A percentile compares a stretch with the other conserved stretches of the same genome.
phyloP scores from a whole-genome alignment of 1,140 invertebrate genomes.

The Trachymyrmex septentrionalis region DNA sequence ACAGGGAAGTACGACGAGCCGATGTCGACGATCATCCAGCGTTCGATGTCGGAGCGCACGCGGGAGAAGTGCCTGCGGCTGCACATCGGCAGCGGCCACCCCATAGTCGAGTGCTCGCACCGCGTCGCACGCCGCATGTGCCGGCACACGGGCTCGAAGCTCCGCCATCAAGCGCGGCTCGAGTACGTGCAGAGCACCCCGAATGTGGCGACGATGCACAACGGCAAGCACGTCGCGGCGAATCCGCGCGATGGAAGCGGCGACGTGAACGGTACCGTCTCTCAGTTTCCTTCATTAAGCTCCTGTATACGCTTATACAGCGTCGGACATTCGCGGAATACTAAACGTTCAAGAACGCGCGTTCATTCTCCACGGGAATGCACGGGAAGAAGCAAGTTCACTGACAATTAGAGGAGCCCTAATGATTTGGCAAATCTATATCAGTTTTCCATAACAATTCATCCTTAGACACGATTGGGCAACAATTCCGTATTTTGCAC shows the following conservation, averaged over 20 bases:
- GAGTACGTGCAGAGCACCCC: slow-evolving; percentile 89
- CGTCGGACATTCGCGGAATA: slow-evolving; percentile 15
- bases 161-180: slow-evolving; percentile 86
- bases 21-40: slow-evolving; percentile 84
- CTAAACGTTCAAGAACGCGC: neutral
- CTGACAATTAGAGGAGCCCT: neutral
- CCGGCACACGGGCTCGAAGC: slow-evolving; percentile 81
- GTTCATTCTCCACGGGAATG: neutral
- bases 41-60: slow-evolving; percentile 87
- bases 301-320: neutral
- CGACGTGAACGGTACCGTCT: slow-evolving; percentile 51
- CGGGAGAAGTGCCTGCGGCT: slow-evolving; percentile 80
- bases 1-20: slow-evolving; percentile 84
- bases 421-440: neutral
- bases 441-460: neutral
- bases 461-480: too few species aligned
- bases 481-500: too few species aligned
- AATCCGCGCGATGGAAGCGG: slow-evolving; percentile 78
- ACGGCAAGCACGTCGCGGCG: slow-evolving; percentile 81
- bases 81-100: slow-evolving; percentile 72
- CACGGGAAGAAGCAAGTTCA: neutral
- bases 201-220: slow-evolving; percentile 87
- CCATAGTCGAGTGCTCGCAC: slow-evolving; percentile 82
- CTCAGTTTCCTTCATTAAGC: neutral
- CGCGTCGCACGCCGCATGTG: slow-evolving; percentile 79